Evolutionary conservation across 2,113 vertebrate genomes (phyloP), one percentile per base, ranked within the genome.

Genomic region (Barnardius zonarius): DNA sequence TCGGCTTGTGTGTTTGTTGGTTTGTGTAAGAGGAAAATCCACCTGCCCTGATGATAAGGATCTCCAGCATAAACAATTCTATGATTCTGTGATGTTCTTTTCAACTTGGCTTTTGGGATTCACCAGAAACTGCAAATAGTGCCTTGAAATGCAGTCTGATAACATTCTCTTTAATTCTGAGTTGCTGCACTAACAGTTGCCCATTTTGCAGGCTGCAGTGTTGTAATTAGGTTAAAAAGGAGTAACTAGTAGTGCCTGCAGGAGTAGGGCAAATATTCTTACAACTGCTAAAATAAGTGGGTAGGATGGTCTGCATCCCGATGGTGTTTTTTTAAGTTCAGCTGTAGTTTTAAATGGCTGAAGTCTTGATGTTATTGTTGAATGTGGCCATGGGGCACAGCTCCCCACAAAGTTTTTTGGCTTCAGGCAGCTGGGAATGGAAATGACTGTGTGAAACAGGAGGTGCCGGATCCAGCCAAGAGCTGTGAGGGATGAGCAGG

Each of bases 401-500:
- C 43, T 87, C 52, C 55, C 39, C n/a, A 35, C 43, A 8, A 68
- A 54, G 43, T 18, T 82, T 27, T 10, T 46, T 69, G 86, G 54
- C 72, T 93, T 83, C 73, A 61, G 66, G 81, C 90, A 79, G 44
- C 23, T 0, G 0, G 41, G 73, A 76, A 75, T 94, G 93, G 93
- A 95, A 95, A 83, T 0, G 49, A 51, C 77, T 85, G 90, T 2
- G 20, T 77, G 94, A 88, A 27, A 51, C 1, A 24, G 87, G 90
- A 96, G 90, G 63, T 4, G 54, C 83, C 0, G n/a, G 79, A 83
- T 96, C 78, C 6, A 10, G 44, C 82, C 0, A 1, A 18, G 82
- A 91, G 81, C 55, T 0, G 17, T 16, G 82, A 90, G 88, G 93
- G 94, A 82, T 0, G 72, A 77, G 75, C 78, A 95, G 94, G 95